Evolutionary conservation across 1,140 invertebrate genomes (phyloP).

Genomic region (Drosophila serrata): DNA sequence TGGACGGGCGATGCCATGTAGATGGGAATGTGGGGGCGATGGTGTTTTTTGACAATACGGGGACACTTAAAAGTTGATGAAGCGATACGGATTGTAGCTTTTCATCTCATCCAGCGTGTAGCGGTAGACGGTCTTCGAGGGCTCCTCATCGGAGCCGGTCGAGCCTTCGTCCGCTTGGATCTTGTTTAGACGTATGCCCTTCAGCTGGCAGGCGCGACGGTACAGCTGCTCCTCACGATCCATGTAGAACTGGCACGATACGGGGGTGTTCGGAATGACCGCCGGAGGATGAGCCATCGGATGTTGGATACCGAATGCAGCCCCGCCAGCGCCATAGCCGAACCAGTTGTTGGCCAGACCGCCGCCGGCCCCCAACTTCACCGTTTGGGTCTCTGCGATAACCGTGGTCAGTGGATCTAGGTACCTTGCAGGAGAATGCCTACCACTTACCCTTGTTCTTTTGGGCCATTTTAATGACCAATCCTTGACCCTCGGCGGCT

Average conservation of each 20-base stretch:
- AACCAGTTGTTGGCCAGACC: slow-evolving; percentile 48
- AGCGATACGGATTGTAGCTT: slow-evolving; percentile 73
- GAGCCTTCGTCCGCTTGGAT: slow-evolving; percentile 57
- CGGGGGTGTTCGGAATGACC: slow-evolving; percentile 21
- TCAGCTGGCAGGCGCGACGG: slow-evolving; percentile 64
- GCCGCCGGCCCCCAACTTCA: slow-evolving; percentile 40
- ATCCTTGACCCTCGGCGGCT: slow-evolving; percentile 41
- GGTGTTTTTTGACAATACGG: slow-evolving; percentile 14
- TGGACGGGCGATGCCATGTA: slow-evolving; percentile 6
- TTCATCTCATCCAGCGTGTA: slow-evolving; percentile 76
- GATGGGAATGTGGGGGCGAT: not conserved
- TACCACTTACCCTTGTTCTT: slow-evolving; percentile 67
- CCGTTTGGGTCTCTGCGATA: slow-evolving; percentile 64
- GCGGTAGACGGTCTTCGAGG: slow-evolving; percentile 49
- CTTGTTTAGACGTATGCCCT: slow-evolving; percentile 50
- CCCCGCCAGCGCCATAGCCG: slow-evolving; percentile 7
- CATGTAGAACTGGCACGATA: slow-evolving; percentile 61
- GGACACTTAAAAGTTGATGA: slow-evolving; percentile 56
- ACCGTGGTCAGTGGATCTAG: not conserved
- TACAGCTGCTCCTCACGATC: slow-evolving; percentile 75
- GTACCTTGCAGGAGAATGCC: not conserved
- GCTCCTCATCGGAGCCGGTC: slow-evolving; percentile 55
- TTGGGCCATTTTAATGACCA: slow-evolving; percentile 74
- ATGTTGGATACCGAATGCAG: not conserved
- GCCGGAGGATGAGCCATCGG: slow-evolving; percentile 17